Percentiles rank a stretch among this genome's conserved stretches.
These are phyloP conservation scores for Diploscapter pachys DNA, from an alignment of 1,140 invertebrate genomes.

Conservation along the genomic window DNA sequence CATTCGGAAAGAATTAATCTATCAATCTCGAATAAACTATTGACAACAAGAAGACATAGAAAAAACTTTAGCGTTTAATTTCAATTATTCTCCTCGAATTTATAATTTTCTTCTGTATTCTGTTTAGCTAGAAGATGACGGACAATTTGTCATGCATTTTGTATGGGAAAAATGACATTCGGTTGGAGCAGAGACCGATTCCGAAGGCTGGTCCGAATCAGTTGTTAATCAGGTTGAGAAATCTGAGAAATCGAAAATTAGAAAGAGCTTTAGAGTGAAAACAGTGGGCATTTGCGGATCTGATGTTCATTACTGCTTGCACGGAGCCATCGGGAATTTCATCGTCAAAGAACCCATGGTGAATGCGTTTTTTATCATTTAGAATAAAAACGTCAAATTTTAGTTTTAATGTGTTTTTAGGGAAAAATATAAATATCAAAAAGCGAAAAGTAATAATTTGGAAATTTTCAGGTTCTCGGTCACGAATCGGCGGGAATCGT, in stretches of 20 bases:
- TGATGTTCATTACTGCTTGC: constrained; percentile 83
- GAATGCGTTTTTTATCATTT: not conserved
- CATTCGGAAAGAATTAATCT: no score
- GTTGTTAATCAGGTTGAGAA: constrained; percentile 17
- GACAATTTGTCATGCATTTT: constrained; percentile 34
- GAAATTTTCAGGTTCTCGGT: constrained; percentile 67
- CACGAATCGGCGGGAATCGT: constrained; percentile 80
- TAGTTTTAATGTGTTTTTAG: not conserved
- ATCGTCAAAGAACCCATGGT: constrained; percentile 76
- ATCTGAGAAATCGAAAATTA: not conserved
- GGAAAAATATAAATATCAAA: not conserved
- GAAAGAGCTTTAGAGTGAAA: constrained; percentile 66
- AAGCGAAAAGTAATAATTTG: not conserved
- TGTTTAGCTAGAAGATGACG: no score
- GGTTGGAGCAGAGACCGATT: constrained; percentile 32
- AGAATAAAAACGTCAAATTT: no score
- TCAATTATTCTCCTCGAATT: no score
- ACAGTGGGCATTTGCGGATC: constrained; percentile 93
- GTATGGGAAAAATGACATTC: constrained; percentile 26
- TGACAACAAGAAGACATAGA: no score
- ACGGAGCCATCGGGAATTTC: constrained; percentile 78
- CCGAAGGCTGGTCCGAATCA: constrained; percentile 17
- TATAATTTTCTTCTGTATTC: no score
- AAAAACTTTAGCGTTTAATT: no score
- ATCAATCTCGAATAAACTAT: no score